Evolutionary conservation across 2,888 invertebrate species (phyloP).

Genomic region (Ptychoptera contaminata): DNA sequence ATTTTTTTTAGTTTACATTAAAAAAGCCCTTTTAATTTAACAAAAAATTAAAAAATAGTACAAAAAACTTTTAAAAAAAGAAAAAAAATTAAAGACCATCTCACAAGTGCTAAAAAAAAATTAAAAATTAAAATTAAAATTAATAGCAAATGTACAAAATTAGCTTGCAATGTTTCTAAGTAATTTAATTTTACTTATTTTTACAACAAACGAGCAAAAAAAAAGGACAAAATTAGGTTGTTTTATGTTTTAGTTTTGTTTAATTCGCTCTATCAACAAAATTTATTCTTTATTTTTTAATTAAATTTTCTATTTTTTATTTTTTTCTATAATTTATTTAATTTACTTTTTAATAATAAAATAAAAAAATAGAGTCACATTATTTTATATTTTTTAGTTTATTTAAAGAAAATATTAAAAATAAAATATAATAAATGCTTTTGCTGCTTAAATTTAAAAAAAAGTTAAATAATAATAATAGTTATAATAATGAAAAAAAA

Average conservation of each 20-base stretch:
- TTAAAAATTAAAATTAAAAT: too few species aligned
- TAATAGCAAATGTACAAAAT: too few species aligned
- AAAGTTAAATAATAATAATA: background rate
- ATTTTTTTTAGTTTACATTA: background rate
- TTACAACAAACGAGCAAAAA: too few species aligned
- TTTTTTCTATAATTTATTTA: slow-evolving; percentile 11
- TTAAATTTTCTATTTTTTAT: slow-evolving; percentile 6
- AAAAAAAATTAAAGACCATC: slow-evolving; percentile 25
- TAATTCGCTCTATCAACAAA: too few species aligned
- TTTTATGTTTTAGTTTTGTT: background rate
- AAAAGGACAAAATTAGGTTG: background rate
- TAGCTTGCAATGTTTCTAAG: too few species aligned
- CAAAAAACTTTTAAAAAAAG: slow-evolving; percentile 3
- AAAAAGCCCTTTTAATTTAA: background rate
- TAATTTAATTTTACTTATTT: too few species aligned
- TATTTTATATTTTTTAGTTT: background rate
- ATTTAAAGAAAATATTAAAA: slow-evolving; percentile 4
- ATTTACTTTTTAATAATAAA: slow-evolving; percentile 10
- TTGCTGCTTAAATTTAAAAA: background rate
- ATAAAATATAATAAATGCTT: background rate
- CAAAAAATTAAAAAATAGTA: slow-evolving; percentile 1
- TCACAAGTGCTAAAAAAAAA: slow-evolving; percentile 33
- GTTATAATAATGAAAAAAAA: too few species aligned
- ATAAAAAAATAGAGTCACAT: slow-evolving; percentile 1
- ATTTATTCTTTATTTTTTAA: slow-evolving; percentile 10